A percentile compares a stretch with the other conserved stretches of the same genome.
Conservation (phyloP, 2,113 vertebrate species). For the Xyliphius kryptos region DNA sequence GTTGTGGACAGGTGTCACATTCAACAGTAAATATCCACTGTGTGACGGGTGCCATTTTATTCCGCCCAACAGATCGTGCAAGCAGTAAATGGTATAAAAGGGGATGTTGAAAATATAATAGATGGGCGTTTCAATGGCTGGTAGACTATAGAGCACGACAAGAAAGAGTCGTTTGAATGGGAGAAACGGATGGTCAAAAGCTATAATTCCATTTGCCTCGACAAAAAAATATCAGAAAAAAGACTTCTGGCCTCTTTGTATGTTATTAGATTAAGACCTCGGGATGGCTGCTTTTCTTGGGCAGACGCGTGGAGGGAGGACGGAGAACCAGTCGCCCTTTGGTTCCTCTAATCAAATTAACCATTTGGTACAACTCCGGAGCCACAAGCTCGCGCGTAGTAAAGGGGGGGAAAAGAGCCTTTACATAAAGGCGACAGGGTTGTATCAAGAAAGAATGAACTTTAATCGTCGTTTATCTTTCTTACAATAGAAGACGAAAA, state of each 20-base stretch:
- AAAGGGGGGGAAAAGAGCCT: constrained; percentile 76
- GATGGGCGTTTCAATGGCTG: constrained; percentile 62
- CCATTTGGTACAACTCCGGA: constrained; percentile 92
- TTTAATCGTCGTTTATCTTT: constrained; percentile 54
- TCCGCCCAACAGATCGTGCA: constrained; percentile 37
- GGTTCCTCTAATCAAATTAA: constrained; percentile 96
- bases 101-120: constrained; percentile 65
- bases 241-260: constrained; percentile 88
- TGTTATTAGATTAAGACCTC: constrained; percentile 97
- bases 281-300: constrained; percentile 77
- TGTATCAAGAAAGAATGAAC: constrained; percentile 66
- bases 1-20: constrained; percentile 31
- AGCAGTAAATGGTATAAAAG: constrained; percentile 60
- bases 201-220: constrained; percentile 97
- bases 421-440: constrained; percentile 68
- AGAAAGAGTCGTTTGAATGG: constrained; percentile 75
- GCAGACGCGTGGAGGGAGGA: constrained; percentile 98
- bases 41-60: constrained; percentile 33
- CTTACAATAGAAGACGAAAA: constrained; percentile 55
- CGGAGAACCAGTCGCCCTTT: constrained; percentile 93
- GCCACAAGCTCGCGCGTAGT: constrained; percentile 84
- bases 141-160: constrained; percentile 63
- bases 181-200: constrained; percentile 71
- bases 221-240: constrained; percentile 86
- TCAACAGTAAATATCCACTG: constrained; percentile 37